These are phyloP conservation scores for Hoplostethus mediterraneus DNA, from an alignment of 2,797 vertebrate species.

Conservation along the genomic window DNA sequence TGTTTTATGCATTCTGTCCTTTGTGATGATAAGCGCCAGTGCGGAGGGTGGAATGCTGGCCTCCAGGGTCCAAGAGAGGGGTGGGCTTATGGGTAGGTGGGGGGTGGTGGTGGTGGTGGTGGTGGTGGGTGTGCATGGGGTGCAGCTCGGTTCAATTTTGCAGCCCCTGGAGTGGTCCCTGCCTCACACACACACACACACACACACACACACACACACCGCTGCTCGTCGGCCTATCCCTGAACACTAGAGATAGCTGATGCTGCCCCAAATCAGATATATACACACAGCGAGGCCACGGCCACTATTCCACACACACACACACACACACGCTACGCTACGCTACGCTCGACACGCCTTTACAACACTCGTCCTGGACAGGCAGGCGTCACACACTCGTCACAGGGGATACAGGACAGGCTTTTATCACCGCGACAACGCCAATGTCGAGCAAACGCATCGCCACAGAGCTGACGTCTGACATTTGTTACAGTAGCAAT, in stretches of 20 bases:
- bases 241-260: slow-evolving; percentile 52
- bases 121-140: too few species aligned
- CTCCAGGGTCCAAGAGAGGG: slow-evolving; percentile 80
- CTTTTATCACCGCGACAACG: slow-evolving; percentile 45
- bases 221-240: slow-evolving; percentile 49
- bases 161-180: slow-evolving; percentile 64
- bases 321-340: background rate
- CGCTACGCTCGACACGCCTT: slow-evolving; percentile 7
- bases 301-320: slow-evolving; percentile 10
- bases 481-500: slow-evolving; percentile 53
- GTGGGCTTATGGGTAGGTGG: slow-evolving; percentile 59
- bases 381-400: slow-evolving; percentile 49
- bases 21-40: slow-evolving; percentile 88
- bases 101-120: too few species aligned
- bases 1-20: slow-evolving; percentile 89
- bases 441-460: slow-evolving; percentile 40
- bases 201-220: slow-evolving; percentile 15
- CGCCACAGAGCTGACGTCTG: slow-evolving; percentile 44
- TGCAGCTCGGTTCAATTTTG: slow-evolving; percentile 73
- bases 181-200: background rate
- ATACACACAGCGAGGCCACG: slow-evolving; percentile 48
- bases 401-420: slow-evolving; percentile 36
- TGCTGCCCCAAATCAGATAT: slow-evolving; percentile 53
- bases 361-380: slow-evolving; percentile 46
- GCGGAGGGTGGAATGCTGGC: slow-evolving; percentile 82